Conservation (phyloP, 2,797 vertebrate species). For the Hylomyscus alleni region DNA sequence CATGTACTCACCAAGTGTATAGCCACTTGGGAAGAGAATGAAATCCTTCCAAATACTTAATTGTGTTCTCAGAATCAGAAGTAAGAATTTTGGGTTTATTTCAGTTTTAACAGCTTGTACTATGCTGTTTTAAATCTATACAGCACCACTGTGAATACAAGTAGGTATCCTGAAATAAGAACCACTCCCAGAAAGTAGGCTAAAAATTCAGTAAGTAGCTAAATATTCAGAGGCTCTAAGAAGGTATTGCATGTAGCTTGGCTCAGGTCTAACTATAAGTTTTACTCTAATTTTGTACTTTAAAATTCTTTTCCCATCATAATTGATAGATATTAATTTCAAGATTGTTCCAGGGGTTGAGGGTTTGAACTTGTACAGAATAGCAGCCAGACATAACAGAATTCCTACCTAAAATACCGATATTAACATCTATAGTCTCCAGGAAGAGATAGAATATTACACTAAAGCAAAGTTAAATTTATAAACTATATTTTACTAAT, state of each 20-base stretch:
- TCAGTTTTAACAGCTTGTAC: background rate
- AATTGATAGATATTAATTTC: background rate
- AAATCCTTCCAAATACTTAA: slow-evolving; percentile 51
- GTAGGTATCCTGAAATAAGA: slow-evolving; percentile 47
- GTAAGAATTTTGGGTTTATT: slow-evolving; percentile 62
- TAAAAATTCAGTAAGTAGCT: slow-evolving; percentile 4
- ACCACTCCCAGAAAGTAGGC: slow-evolving; percentile 31
- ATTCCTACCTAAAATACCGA: background rate
- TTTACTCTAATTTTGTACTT: background rate
- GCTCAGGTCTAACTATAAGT: slow-evolving; percentile 30
- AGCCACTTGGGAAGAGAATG: background rate
- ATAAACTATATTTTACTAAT: slow-evolving; percentile 35
- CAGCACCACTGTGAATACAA: slow-evolving; percentile 12
- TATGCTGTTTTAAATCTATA: slow-evolving; percentile 42
- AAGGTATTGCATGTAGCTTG: background rate
- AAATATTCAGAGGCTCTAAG: background rate
- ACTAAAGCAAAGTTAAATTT: background rate
- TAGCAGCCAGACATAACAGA: background rate
- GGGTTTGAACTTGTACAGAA: slow-evolving; percentile 37
- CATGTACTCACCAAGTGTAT: background rate
- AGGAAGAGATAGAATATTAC: slow-evolving; percentile 5
- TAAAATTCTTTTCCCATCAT: background rate
- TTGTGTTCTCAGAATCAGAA: slow-evolving; percentile 58
- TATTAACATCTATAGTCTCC: background rate
- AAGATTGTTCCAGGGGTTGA: background rate